These are phyloP conservation scores for Pseudococcus viburni DNA, from an alignment of 2,888 invertebrate genomes.

Conservation along the genomic window DNA sequence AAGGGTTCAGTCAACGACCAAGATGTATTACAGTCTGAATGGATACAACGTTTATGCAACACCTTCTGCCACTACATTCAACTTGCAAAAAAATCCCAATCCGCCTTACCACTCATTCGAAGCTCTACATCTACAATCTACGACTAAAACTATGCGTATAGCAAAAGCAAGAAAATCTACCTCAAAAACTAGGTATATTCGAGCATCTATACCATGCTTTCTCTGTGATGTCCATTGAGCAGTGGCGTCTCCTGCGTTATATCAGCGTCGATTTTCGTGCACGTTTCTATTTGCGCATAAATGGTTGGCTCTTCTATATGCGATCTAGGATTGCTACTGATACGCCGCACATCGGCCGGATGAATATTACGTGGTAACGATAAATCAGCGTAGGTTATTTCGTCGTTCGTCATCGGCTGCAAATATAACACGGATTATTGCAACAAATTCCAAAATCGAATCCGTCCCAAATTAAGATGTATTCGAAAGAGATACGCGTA, in stretches of 20 bases:
- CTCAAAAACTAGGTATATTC: conserved; percentile 29
- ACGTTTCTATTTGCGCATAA: conserved; percentile 75
- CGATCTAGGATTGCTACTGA: conserved; percentile 69
- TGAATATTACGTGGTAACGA: conserved; percentile 71
- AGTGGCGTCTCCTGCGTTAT: conserved; percentile 68
- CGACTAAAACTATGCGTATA: neutral
- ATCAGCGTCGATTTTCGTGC: conserved; percentile 53
- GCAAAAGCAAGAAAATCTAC: conserved; percentile 48
- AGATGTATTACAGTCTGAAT: too few relatives aligned
- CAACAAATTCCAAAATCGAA: neutral
- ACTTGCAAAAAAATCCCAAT: too few relatives aligned
- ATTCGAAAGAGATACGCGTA: too few relatives aligned
- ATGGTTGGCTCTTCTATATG: conserved; percentile 74
- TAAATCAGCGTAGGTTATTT: conserved; percentile 76
- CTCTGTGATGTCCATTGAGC: conserved; percentile 67
- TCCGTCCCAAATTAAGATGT: neutral
- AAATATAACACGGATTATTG: neutral
- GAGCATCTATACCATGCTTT: conserved; percentile 69
- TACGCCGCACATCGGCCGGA: conserved; percentile 2
- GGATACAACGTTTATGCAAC: too few relatives aligned
- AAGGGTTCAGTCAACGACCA: too few relatives aligned
- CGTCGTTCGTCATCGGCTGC: conserved; percentile 72
- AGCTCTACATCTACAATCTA: neutral
- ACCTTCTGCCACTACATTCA: too few relatives aligned
- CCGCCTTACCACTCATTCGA: too few relatives aligned